Evolutionary conservation across 92 coral and sea anemone species (phyloP), one percentile per base, ranked within the genome.

Genomic region (Anthopleura xanthogrammica): DNA sequence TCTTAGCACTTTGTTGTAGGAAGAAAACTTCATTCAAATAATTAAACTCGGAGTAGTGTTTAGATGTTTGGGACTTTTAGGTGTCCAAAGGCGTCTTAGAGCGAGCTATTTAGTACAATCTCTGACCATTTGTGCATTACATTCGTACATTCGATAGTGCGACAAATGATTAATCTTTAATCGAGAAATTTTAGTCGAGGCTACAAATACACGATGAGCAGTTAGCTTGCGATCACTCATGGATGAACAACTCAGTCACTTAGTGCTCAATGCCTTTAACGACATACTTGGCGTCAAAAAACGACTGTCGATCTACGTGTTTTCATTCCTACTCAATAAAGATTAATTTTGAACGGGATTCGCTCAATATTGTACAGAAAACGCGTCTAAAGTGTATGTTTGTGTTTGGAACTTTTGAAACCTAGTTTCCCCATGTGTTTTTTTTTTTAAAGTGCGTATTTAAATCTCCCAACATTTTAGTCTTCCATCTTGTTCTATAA

Each of bases 151-250:
- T 41, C 24, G 50, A 74, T 24, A 29, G 78, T 74, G 78, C 78
- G 78, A 74, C 57, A 6, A 16, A 43, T 39, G 29, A 43, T 76
- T 5, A 76, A 76, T 76, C 42, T 76, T 76, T 76, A 76, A 76
- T 52, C 55, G 55, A 57, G 16, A 39, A 43, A 23, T 52, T 39
- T 74, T 74, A 9, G 50, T 52, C 36, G 14, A 76, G 41, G 41
- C 60, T 76, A 16, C 9, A 6, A 20, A 17, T 14, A 12, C 60
- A 13, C 54, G 77, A 40, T 39, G 19, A 42, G 55, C 79, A 16
- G 19, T 19, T 76, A 19, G 40, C 57, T 76, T 20, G 60, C 54
- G 79, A 76, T 76, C 43, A 41, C 20, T 68, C 74, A 68, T 29
- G 74, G 43, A 68, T 68, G 74, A 68, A 36, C 74, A 29, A 68